Conservation (phyloP, 1,140 invertebrate species). For the Chlorops oryzae region DNA sequence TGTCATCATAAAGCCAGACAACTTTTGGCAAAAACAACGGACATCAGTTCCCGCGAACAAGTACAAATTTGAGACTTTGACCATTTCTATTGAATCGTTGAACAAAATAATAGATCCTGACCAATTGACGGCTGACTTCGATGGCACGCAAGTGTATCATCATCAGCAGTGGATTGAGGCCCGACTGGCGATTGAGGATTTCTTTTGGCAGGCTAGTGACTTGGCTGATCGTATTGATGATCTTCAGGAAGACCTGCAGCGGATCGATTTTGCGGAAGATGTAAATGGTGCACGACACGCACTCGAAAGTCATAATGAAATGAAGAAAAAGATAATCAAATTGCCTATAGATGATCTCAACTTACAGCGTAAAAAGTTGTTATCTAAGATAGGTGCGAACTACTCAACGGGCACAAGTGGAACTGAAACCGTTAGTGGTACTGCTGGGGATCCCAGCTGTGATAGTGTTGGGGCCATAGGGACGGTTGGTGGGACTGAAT, state of each 20-base stretch:
- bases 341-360: slow-evolving; percentile 90
- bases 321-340: slow-evolving; percentile 90
- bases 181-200: slow-evolving; percentile 87
- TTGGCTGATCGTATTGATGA: slow-evolving; percentile 86
- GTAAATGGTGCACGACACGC: slow-evolving; percentile 81
- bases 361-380: slow-evolving; percentile 53
- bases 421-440: slow-evolving; percentile 9
- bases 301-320: slow-evolving; percentile 88
- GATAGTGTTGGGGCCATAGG: slow-evolving; percentile 16
- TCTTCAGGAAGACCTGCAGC: slow-evolving; percentile 80
- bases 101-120: slow-evolving; percentile 84
- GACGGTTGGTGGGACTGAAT: slow-evolving; percentile 33
- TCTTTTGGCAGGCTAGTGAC: slow-evolving; percentile 90
- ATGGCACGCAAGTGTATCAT: slow-evolving; percentile 89
- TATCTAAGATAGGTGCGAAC: slow-evolving; percentile 38
- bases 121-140: slow-evolving; percentile 89
- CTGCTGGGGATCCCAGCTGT: slow-evolving; percentile 9
- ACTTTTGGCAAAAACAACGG: slow-evolving; percentile 98
- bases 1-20: slow-evolving; percentile 96
- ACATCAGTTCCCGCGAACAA: slow-evolving; percentile 94
- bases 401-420: too few species aligned
- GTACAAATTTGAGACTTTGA: slow-evolving; percentile 98
- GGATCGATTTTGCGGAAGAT: slow-evolving; percentile 88
- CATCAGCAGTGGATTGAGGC: slow-evolving; percentile 95
- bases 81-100: slow-evolving; percentile 91